Evolutionary conservation across 2,888 invertebrate species (phyloP), one percentile per base, ranked within the genome.

Genomic region (Metalampra italica): DNA sequence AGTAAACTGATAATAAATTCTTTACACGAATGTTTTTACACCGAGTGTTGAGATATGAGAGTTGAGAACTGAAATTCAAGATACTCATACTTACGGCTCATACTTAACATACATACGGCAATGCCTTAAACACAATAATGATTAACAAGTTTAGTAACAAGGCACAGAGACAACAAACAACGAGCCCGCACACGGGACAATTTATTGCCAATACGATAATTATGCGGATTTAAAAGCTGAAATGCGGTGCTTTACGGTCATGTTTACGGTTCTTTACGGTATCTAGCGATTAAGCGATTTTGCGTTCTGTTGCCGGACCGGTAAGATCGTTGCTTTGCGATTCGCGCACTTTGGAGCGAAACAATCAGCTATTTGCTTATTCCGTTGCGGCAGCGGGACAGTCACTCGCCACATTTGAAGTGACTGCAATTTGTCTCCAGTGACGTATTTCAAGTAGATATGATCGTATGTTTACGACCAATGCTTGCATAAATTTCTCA

Each of bases 171-270:
- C 22, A 67, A 68, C 68, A 69, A 68, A 68, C 62, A 64, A 64
- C 65, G 66, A 57, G 59, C 67, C 66, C 74, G 71, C 73, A 69
- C 74, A 67, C 67, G 57, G 58, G 57, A 67, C 66, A 74, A 87
- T 85, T 86, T 88, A 87, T 85, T 64, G 73, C 78, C 73, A 75
- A 76, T 79, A 73, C 78, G 77, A 86, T 85, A 86, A 86, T 86
- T 86, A 82, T 83, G 75, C 79, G 79, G 81, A 84, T 81, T 81
- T 81, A 77, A 78, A 53, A 76, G 75, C 71, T 74, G 74, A 77
- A 75, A 5, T 22, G 71, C 72, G 68, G 78, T 79, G 75, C 72
- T 76, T 75, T 80, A 82, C 79, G 74, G 77, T 70, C 70, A 69
- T 70, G 75, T 70, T 78, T 76, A 78, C 77, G 71, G 77, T 78